Conservation (phyloP, 1,140 invertebrate genomes). For the Macrocentrus cingulum region DNA sequence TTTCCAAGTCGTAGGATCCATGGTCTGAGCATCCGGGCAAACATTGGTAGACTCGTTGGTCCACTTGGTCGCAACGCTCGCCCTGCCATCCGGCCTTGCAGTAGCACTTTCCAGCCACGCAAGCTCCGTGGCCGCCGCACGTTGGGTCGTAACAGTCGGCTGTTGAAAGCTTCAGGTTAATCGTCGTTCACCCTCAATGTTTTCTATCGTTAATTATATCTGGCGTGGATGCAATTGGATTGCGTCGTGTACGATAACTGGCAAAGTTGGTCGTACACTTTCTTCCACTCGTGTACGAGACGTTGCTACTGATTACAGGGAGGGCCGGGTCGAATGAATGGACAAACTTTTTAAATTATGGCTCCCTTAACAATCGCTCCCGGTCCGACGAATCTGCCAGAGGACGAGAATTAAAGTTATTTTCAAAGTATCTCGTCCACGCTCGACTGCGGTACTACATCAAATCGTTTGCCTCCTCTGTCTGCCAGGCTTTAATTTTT, state of each 20-base stretch:
- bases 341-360: constrained; percentile 50
- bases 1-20: constrained; percentile 85
- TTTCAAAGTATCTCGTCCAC: constrained; percentile 35
- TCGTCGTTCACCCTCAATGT: too few species aligned
- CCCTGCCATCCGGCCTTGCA: constrained; percentile 96
- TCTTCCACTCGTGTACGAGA: neutral
- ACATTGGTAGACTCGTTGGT: constrained; percentile 86
- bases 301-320: constrained; percentile 38
- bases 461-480: neutral
- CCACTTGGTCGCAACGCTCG: constrained; percentile 80
- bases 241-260: neutral
- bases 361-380: constrained; percentile 42
- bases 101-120: constrained; percentile 89
- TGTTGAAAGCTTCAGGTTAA: constrained; percentile 41
- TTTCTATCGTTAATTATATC: neutral
- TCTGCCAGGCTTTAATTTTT: neutral
- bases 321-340: constrained; percentile 43
- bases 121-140: constrained; percentile 89
- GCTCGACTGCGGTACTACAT: neutral
- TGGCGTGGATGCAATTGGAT: neutral
- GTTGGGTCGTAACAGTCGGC: constrained; percentile 84
- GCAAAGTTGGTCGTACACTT: constrained; percentile 6
- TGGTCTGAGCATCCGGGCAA: constrained; percentile 88
- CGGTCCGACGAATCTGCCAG: constrained; percentile 10
- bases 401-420: constrained; percentile 39